A percentile compares a stretch with the other conserved stretches of the same genome.
These are phyloP conservation scores for Eustalomyia histrio DNA, from an alignment of 2,888 invertebrate species.

Conservation along the genomic window DNA sequence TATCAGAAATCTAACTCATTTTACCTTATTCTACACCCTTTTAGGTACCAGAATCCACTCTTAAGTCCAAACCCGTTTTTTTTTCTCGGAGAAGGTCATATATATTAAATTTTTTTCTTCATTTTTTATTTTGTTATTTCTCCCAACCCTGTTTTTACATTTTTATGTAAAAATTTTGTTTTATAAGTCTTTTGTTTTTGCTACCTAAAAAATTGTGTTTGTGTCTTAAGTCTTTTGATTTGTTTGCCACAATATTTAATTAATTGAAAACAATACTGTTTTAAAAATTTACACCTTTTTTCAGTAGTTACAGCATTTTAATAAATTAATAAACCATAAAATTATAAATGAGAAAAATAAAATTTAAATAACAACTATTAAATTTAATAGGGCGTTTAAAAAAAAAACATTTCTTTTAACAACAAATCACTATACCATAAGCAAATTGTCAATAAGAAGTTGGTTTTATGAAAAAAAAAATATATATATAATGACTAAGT, in stretches of 20 bases:
- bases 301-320: background rate
- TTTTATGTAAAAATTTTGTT: too few species aligned
- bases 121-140: too few species aligned
- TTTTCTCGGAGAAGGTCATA: too few species aligned
- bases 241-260: background rate
- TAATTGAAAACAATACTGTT: background rate
- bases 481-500: constrained; percentile 62
- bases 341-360: background rate
- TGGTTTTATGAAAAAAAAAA: background rate
- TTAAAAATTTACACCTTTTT: background rate
- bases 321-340: constrained; percentile 3
- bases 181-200: too few species aligned
- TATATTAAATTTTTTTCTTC: too few species aligned
- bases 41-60: too few species aligned
- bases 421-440: constrained; percentile 10
- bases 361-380: constrained; percentile 24
- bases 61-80: too few species aligned
- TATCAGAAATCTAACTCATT: too few species aligned
- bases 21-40: too few species aligned
- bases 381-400: constrained; percentile 51
- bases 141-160: too few species aligned
- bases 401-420: constrained; percentile 26
- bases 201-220: background rate
- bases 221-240: background rate
- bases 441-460: constrained; percentile 3